Evolutionary conservation across 1,140 invertebrate genomes (phyloP), one percentile per base, ranked within the genome.

Genomic region (Dufourea novaeangliae): DNA sequence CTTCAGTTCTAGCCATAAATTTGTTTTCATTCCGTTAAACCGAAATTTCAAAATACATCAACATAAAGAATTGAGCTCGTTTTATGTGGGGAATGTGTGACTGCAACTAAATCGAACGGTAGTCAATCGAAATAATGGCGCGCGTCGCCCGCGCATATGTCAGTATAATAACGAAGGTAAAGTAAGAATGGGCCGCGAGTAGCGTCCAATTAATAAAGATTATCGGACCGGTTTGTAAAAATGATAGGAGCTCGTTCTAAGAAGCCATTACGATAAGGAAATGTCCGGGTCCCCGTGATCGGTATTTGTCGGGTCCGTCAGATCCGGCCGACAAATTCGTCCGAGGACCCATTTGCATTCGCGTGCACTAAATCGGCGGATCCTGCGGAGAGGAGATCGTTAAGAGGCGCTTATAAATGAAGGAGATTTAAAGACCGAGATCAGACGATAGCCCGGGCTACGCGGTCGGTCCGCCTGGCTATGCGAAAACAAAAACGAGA

Each of bases 321-420:
- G 81, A 84, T 83, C 81, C 75, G 61, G 11, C 79, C 83, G 83
- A 85, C 83, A 85, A 85, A 85, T 85, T 85, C 83, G 84, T 78
- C 59, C 63, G 72, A 62, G 14, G 66, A 68, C n/a, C n/a, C 80
- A 86, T 86, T 86, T 86, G 77, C 83, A 85, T 86, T 85, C 80
- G 84, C 79, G 84, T 80, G 80, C 84, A 79, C 80, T 72, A 85
- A 86, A 85, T 86, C 79, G 83, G 59, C 59, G 83, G 71, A 73
- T 84, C 79, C 74, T 74, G 79, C 62, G 14, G 68, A 64, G 79
- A 85, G 80, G 83, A 82, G 80, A 74, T 86, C 83, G 84, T 86
- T 86, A 86, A 82, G 81, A 82, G 83, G 83, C 80, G 79, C 80
- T 85, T 85, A 85, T 85, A 85, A 85, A 86, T 85, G 84, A 86